Evolutionary conservation across 1,140 invertebrate species (phyloP).

Genomic region (Cydia pomonella): DNA sequence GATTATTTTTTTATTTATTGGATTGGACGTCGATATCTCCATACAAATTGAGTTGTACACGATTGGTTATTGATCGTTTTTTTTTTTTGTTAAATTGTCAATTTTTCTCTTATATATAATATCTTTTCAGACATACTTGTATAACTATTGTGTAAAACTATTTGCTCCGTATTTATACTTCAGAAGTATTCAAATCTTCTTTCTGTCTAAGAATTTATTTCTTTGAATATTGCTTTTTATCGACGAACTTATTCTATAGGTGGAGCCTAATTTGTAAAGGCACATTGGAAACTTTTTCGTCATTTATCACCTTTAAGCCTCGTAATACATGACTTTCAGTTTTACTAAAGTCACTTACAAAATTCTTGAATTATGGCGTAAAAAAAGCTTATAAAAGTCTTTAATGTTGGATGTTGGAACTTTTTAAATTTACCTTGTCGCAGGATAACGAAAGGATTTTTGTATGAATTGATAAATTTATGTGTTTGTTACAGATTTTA

Average conservation of each 20-base stretch:
- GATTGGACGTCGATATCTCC: conserved; percentile 1
- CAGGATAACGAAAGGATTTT: background rate
- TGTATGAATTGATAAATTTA: background rate
- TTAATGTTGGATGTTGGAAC: conserved; percentile 40
- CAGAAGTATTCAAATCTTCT: background rate
- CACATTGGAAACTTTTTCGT: conserved; percentile 25
- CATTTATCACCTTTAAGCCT: conserved; percentile 34
- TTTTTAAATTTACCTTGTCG: background rate
- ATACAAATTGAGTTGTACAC: conserved; percentile 6
- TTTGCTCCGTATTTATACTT: background rate
- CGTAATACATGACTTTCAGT: conserved; percentile 24
- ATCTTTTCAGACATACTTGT: background rate
- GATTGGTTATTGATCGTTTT: conserved; percentile 7
- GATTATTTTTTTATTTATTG: conserved; percentile 29
- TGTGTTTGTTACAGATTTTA: conserved; percentile 86
- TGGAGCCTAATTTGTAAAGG: conserved; percentile 11
- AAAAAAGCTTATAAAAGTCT: conserved; percentile 41
- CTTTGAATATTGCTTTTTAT: background rate
- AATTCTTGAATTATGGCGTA: conserved; percentile 36
- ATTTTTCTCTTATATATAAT: background rate
- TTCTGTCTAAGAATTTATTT: background rate
- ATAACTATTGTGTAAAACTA: background rate
- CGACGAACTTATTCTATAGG: conserved; percentile 6
- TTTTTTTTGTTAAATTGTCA: conserved; percentile 38
- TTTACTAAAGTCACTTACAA: conserved; percentile 27